These are phyloP conservation scores for Peromyscus leucopus DNA, from an alignment of 2,113 vertebrate species.

Conservation along the genomic window DNA sequence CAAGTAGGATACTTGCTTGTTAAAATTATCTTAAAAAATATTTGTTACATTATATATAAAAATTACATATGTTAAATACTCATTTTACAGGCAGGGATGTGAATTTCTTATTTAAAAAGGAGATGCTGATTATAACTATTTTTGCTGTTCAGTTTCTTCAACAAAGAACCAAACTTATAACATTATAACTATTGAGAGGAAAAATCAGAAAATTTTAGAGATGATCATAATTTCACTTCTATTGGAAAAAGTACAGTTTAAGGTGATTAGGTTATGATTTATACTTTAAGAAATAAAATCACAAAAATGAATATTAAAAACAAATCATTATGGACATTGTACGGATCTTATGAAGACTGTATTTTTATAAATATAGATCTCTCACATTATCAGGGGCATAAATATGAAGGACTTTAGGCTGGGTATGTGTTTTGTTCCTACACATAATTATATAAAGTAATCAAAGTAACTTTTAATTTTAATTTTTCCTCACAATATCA, in stretches of 20 bases:
- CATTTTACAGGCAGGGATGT: background rate
- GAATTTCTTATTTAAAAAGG: background rate
- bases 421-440: background rate
- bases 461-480: background rate
- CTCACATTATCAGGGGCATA: accelerated
- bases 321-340: background rate
- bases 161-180: background rate
- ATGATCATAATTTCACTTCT: background rate
- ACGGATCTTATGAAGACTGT: accelerated
- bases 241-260: background rate
- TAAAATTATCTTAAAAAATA: background rate
- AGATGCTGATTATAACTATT: background rate
- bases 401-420: background rate
- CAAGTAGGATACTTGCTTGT: background rate
- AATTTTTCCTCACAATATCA: background rate
- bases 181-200: background rate
- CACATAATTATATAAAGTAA: background rate
- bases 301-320: background rate
- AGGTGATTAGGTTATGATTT: background rate
- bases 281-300: background rate
- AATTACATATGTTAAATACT: background rate
- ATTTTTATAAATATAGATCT: background rate
- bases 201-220: background rate
- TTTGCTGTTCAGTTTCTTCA: background rate
- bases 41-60: background rate